Base-by-base conservation (phyloP, 2,888 invertebrate species). In the Venusia cambrica region DNA sequence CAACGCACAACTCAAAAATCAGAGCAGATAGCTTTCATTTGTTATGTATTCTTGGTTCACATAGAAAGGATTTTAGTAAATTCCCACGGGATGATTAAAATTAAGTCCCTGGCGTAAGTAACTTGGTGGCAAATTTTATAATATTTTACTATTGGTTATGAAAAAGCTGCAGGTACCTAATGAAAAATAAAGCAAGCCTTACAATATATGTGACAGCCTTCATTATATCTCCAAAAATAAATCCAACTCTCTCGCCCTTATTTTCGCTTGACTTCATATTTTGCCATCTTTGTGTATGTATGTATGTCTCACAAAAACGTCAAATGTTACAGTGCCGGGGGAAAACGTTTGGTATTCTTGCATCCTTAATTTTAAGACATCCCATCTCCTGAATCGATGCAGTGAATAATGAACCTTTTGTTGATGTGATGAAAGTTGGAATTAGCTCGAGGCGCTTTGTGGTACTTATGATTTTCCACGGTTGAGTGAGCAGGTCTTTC, bases 281-380 rank as follows among this genome's bases (percentile, higher is more conserved):
- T 78, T 73, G 78, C 77, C 73, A 73, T 77, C 77, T 78, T 77
- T 52, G 42, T 74, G 70, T n/a, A n/a, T 72, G 71, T 80, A 73
- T 70, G 65, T 77, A 61, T 66, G 72, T 73, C 70, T 76, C 73
- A 79, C 81, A 81, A 83, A 84, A 80, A 84, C 81, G 83, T 83
- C 85, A 87, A 87, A 87, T 83, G 84, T 79, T 84, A 83, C 78
- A 76, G 73, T 69, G 77, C 67, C 70, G 80, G 81, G 83, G 85
- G 84, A 83, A 79, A 83, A 77, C 74, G 78, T 77, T 85, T 80
- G 81, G 79, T 84, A 83, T 84, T 83, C 79, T 72, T 66, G 62
- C 67, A 51, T 14, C 26, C 5, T n/a, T 8, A 29, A 35, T 16
- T 13, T 15, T 7, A 1, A 44, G 64, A 51, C 2, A 46, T 18